phyloP scores from a whole-genome alignment of 2,113 vertebrate genomes.

The Ancistrus triradiatus region DNA sequence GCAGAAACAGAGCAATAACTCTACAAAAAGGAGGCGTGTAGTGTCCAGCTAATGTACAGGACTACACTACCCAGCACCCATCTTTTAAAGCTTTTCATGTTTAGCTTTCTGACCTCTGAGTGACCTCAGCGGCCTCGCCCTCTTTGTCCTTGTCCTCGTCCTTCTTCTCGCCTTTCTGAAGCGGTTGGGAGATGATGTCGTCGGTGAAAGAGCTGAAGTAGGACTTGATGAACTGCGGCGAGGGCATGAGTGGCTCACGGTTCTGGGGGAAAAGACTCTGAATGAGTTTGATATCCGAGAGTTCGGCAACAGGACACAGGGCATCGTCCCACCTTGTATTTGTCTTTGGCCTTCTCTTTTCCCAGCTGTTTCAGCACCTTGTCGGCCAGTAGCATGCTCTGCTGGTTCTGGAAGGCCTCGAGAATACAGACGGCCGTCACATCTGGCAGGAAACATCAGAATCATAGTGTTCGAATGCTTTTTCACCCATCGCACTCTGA shows the following conservation, averaged over 20 bases:
- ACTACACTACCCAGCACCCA: too few relatives aligned
- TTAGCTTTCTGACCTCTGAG: conserved; percentile 84
- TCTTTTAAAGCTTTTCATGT: too few relatives aligned
- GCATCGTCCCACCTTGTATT: conserved; percentile 82
- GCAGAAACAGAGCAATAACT: too few relatives aligned
- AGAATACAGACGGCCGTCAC: conserved; percentile 98
- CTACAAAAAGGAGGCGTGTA: too few relatives aligned
- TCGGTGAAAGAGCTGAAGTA: conserved; percentile 99
- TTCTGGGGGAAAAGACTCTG: conserved; percentile 73
- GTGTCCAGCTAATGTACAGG: too few relatives aligned
- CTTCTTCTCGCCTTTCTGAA: conserved; percentile 95
- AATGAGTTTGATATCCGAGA: too few relatives aligned
- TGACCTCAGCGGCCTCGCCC: conserved; percentile 88
- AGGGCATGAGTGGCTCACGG: conserved; percentile 97
- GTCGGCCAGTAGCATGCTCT: conserved; percentile 97
- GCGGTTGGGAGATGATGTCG: conserved; percentile 95
- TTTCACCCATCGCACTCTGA: too few relatives aligned
- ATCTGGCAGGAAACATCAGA: conserved; percentile 75
- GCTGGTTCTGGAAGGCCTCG: conserved; percentile 97
- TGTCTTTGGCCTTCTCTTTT: conserved; percentile 98
- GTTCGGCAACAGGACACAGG: too few relatives aligned
- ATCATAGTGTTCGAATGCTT: too few relatives aligned
- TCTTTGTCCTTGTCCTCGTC: conserved; percentile 99
- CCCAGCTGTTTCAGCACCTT: conserved; percentile 96
- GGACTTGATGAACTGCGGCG: conserved; percentile 98